Base-by-base conservation (phyloP, 2,888 invertebrate species). In the Machimus rusticus region DNA sequence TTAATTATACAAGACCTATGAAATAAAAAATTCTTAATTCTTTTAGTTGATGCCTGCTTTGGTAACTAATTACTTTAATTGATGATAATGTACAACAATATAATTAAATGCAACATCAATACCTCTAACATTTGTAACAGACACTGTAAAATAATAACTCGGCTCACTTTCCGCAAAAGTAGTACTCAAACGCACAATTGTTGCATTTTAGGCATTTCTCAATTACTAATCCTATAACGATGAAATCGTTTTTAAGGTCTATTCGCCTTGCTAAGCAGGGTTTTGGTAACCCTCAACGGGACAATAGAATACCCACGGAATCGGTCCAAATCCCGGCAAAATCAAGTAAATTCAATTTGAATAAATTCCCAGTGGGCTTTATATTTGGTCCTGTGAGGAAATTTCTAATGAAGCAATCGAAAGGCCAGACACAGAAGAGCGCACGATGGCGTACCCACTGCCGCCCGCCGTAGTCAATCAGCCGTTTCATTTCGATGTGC, bases 371-470 rank as follows among this genome's bases (percentile, higher is more conserved):
- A 82, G 57, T 57, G 46, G 82, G 37, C 9, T 82, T 57, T 37
- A 57, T 37, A 37, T 82, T 34, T 82, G 57, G 57, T 82, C 66
- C 57, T 82, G 37, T 57, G 51, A 82, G 82, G 31, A 82, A 82
- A 82, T 82, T 82, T 37, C 82, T 82, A 82, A 82, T 82, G 82
- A 82, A 82, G 82, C 82, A 51, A 79, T 79, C 51, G 46, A 79
- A 79, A 28, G 79, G 23, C 66, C 51, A 46, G 28, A 46, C 57
- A 37, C 9, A 19, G 37, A 12, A 14, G 82, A 82, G 43, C 2
- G 34, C 14, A 76, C 16, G 37, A 37, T 66, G 37, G 57, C 34
- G 12, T 39, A 23, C 57, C 28, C 82, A 37, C 37, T 39, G 34
- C 34, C 82, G 12, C 57, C 57, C 66, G 19, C 19, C 82, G 19